These are phyloP conservation scores for Macrobrachium nipponense DNA, from an alignment of 1,140 invertebrate genomes.

Conservation along the genomic window DNA sequence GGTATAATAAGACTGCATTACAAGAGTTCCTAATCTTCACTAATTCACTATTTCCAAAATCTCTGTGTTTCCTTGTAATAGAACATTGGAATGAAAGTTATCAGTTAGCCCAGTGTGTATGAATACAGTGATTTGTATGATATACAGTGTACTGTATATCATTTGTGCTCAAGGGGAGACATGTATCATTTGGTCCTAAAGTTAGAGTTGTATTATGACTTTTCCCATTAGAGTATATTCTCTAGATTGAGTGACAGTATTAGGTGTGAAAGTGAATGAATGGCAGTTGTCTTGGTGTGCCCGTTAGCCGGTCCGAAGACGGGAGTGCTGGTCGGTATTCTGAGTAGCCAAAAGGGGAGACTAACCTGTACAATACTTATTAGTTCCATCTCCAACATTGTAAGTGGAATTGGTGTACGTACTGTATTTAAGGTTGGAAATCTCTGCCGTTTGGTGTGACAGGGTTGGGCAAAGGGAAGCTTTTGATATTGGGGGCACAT, in stretches of 20 bases:
- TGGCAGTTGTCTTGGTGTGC: conserved; percentile 44
- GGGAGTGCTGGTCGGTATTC: conserved; percentile 55
- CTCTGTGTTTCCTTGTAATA: not conserved
- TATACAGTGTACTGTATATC: conserved; percentile 6
- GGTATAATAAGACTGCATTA: conserved; percentile 4
- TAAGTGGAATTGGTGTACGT: not conserved
- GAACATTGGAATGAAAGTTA: conserved; percentile 30
- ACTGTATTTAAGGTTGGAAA: not conserved
- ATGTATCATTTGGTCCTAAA: conserved; percentile 13
- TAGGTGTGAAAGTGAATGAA: conserved; percentile 12
- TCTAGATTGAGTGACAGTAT: conserved; percentile 26
- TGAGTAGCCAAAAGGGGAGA: conserved; percentile 39
- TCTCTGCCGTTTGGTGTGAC: conserved; percentile 50
- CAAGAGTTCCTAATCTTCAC: conserved; percentile 57
- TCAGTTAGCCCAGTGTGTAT: conserved; percentile 25
- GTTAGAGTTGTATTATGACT: too few species aligned
- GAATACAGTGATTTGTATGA: conserved; percentile 22
- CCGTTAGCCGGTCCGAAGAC: conserved; percentile 34
- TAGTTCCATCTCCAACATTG: not conserved
- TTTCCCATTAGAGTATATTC: too few species aligned
- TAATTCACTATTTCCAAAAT: conserved; percentile 19
- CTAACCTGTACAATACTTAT: conserved; percentile 3
- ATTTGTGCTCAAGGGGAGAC: conserved; percentile 57
- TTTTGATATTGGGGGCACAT: conserved; percentile 24
- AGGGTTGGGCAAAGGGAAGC: conserved; percentile 19